These are phyloP conservation scores for Argyrosomus japonicus DNA, from an alignment of 2,113 vertebrate species.

Conservation along the genomic window DNA sequence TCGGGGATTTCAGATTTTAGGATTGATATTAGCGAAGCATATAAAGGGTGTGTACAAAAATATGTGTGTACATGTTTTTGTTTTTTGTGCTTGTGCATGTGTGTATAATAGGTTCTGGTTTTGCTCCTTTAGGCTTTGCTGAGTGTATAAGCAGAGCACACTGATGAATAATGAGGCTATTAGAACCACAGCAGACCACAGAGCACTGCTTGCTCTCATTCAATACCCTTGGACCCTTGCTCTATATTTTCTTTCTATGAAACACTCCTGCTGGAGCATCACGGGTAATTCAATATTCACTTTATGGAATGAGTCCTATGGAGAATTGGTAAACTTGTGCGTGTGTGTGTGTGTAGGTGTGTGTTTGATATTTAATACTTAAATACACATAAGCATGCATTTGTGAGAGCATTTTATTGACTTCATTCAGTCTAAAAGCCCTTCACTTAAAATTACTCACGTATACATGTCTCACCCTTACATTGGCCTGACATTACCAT, in stretches of 20 bases:
- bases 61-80: neutral
- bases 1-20: neutral
- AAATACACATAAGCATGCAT: constrained; percentile 1
- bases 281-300: constrained; percentile 67
- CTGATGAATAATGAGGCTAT: constrained; percentile 80
- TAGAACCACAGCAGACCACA: constrained; percentile 69
- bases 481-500: constrained; percentile 11
- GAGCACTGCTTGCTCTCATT: constrained; percentile 64
- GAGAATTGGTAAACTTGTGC: constrained; percentile 21
- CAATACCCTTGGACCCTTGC: constrained; percentile 65
- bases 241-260: constrained; percentile 63
- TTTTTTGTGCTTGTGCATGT: constrained; percentile 28
- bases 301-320: constrained; percentile 61
- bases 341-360: neutral
- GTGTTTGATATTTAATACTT: constrained; percentile 8
- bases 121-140: constrained; percentile 60
- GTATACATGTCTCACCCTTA: neutral
- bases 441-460: constrained; percentile 22
- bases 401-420: constrained; percentile 5
- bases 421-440: neutral
- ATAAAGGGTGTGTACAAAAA: neutral
- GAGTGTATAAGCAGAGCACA: constrained; percentile 63
- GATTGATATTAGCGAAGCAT: neutral
- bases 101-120: constrained; percentile 53
- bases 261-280: constrained; percentile 60